These are phyloP conservation scores for Peromyscus polionotus DNA, from an alignment of 2,113 vertebrate genomes.

Conservation along the genomic window DNA sequence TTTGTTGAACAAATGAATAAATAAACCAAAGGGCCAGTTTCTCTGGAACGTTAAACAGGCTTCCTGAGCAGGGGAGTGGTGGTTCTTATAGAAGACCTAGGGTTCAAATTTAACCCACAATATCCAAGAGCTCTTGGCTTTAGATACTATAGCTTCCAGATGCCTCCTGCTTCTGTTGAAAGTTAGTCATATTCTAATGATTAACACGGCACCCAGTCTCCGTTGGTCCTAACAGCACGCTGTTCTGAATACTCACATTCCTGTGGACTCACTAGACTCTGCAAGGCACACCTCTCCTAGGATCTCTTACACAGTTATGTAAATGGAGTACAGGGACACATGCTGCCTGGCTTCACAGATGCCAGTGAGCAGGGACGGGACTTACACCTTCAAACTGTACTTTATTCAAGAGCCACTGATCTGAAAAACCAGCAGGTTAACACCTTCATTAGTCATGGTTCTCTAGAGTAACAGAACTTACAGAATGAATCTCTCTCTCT, in stretches of 20 bases:
- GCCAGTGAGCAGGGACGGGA: background rate
- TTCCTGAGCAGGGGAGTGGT: background rate
- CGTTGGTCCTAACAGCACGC: background rate
- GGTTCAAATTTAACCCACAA: background rate
- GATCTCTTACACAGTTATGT: background rate
- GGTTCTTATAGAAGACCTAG: background rate
- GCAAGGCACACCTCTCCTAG: background rate
- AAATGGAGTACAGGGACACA: too few species aligned
- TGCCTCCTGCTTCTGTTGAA: background rate
- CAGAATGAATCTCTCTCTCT: background rate
- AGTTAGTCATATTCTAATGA: background rate
- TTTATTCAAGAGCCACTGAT: background rate
- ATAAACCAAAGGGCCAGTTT: background rate
- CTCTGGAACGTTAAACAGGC: background rate
- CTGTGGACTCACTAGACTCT: background rate
- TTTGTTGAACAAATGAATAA: background rate
- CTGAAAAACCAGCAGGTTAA: background rate
- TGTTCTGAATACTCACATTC: background rate
- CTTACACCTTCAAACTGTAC: background rate
- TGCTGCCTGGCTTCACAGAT: background rate
- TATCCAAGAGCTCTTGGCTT: background rate
- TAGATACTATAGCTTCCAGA: background rate
- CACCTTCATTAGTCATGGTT: background rate
- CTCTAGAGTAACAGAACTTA: background rate
- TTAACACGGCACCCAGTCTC: background rate